Base-by-base conservation (phyloP, 2,888 invertebrate species). In the Anticlea derivata region DNA sequence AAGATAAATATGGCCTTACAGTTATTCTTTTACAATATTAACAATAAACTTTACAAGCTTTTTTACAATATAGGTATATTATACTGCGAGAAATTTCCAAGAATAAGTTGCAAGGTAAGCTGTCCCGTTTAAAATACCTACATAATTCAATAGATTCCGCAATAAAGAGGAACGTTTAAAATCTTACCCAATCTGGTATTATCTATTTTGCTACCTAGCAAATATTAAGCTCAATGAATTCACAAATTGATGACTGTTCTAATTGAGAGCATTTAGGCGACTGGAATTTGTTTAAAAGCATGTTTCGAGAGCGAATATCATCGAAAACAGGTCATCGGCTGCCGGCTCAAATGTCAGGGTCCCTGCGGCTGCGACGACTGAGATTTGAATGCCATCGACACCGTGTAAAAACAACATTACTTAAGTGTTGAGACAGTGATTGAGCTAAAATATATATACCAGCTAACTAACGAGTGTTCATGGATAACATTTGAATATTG, bases 331-430 rank as follows among this genome's bases (percentile, higher is more conserved):
- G 78, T 79, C 77, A 77, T 71, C 68, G 66, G 68, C 59, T 75
- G 74, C 65, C 68, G 74, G 66, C 70, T 73, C 70, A 87, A 86
- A 87, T 87, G 86, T 87, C 87, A 87, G 82, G 87, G 86, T 80
- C 83, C 34, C 39, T 71, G 65, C 60, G 52, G 60, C 38, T 40
- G 67, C 58, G 63, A 38, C 48, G 45, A 24, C 65, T 66, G 67
- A 64, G 73, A 71, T 70, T 75, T 70, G 74, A 86, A 84, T 84
- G 80, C 74, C 83, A 79, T 66, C 50, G 51, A 43, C 43, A 38
- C 34, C 35, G 50, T 41, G 29, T 46, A 48, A 53, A 52, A 51
- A 55, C 39, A 52, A 57, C 49, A 57, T 43, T 45, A 17, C 8
- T 8, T 26, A n/a, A n/a, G n/a, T n/a, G n/a, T n/a, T 12, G 7